Conservation (phyloP, 2,888 invertebrate species). For the Octodonta nipae region DNA sequence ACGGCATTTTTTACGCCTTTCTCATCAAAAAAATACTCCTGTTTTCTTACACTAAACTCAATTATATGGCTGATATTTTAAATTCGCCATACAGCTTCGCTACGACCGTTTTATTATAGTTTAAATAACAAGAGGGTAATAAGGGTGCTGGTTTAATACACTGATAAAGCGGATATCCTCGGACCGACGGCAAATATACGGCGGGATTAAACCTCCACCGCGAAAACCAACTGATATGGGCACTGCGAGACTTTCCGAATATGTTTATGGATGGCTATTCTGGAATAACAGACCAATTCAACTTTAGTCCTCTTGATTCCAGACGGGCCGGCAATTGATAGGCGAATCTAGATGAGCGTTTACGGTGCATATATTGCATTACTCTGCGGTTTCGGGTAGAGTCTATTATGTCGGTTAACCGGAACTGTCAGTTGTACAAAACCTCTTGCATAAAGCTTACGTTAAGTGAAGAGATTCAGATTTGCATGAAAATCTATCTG, state of each 20-base stretch:
- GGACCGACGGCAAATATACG: background rate
- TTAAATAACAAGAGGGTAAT: constrained; percentile 2
- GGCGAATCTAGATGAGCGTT: too few relatives aligned
- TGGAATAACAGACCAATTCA: too few relatives aligned
- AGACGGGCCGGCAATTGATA: too few relatives aligned
- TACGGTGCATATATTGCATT: too few relatives aligned
- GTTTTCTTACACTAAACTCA: constrained; percentile 2
- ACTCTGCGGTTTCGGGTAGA: too few relatives aligned
- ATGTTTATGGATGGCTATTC: constrained; percentile 1
- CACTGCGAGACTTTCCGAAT: background rate
- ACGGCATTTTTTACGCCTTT: constrained; percentile 5
- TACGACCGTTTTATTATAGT: constrained; percentile 4
- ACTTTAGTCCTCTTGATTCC: too few relatives aligned
- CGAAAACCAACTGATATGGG: constrained; percentile 1
- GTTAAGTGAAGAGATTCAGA: too few relatives aligned
- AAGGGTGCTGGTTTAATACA: constrained; percentile 1
- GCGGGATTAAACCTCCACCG: background rate
- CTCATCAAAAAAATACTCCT: constrained; percentile 5
- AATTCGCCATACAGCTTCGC: constrained; percentile 4
- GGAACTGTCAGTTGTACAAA: too few relatives aligned
- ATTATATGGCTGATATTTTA: constrained; percentile 2
- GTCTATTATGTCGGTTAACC: too few relatives aligned
- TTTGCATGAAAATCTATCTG: too few relatives aligned
- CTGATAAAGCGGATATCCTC: background rate
- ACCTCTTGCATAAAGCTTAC: too few relatives aligned